Evolutionary conservation across 1,140 invertebrate species (phyloP).

Genomic region (Radopholus similis): DNA sequence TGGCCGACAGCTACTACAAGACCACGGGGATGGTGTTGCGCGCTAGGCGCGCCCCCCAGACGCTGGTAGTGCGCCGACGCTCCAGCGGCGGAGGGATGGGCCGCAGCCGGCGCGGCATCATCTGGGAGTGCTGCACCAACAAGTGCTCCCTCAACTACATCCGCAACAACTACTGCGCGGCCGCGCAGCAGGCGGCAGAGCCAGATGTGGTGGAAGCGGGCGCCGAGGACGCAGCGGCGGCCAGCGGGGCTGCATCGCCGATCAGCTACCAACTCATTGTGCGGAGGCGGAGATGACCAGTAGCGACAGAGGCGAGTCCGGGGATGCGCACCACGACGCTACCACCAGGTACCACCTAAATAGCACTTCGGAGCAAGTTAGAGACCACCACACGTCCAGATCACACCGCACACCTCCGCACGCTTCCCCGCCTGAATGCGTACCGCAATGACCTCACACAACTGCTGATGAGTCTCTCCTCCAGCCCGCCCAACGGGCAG

Average conservation of each 20-base stretch:
- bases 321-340: no score
- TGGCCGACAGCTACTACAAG: conserved; percentile 14
- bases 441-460: no score
- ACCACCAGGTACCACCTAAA: no score
- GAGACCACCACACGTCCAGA: no score
- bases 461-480: no score
- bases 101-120: conserved; percentile 13
- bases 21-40: conserved; percentile 14
- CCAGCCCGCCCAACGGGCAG: no score
- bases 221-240: conserved; percentile 5
- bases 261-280: neutral
- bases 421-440: no score
- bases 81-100: neutral
- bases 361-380: no score
- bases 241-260: neutral
- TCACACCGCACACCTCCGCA: no score
- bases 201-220: neutral
- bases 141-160: conserved; percentile 19
- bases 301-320: no score
- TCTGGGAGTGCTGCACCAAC: conserved; percentile 21
- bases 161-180: conserved; percentile 14
- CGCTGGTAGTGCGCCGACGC: neutral
- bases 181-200: neutral
- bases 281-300: conserved; percentile 2
- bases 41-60: neutral